Percentiles rank a stretch among this genome's conserved stretches.
phyloP scores from a whole-genome alignment of 2,888 invertebrate genomes.

The Ethmia dodecea region DNA sequence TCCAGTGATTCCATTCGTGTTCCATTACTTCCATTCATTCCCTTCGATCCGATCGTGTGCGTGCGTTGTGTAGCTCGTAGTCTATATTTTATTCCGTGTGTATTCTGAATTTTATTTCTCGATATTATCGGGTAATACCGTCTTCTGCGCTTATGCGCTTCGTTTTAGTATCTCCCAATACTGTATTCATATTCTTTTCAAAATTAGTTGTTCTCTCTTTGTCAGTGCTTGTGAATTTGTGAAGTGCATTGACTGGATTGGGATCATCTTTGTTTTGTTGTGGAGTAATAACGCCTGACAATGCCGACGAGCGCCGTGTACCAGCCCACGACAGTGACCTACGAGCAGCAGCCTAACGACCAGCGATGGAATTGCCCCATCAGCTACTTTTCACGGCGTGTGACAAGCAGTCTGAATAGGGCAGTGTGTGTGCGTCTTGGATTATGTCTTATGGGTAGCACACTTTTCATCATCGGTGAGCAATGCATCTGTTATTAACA shows the following conservation, averaged over 20 bases:
- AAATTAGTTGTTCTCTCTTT: neutral
- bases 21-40: slow-evolving; percentile 11
- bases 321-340: slow-evolving; percentile 87
- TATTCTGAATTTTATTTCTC: no score
- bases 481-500: no score
- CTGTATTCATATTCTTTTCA: no score
- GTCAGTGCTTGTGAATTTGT: slow-evolving; percentile 2
- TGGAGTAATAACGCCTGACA: slow-evolving; percentile 34
- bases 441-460: slow-evolving; percentile 61
- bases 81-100: no score
- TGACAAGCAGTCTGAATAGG: slow-evolving; percentile 67
- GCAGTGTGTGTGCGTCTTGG: slow-evolving; percentile 60
- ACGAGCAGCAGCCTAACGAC: slow-evolving; percentile 79
- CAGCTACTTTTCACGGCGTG: slow-evolving; percentile 71
- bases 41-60: slow-evolving; percentile 6
- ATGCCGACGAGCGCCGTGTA: slow-evolving; percentile 86
- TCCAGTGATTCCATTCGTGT: no score
- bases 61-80: slow-evolving; percentile 1
- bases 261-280: slow-evolving; percentile 23
- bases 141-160: slow-evolving; percentile 3
- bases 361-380: slow-evolving; percentile 77
- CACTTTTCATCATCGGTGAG: slow-evolving; percentile 64
- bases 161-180: no score
- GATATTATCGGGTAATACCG: no score
- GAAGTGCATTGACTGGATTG: slow-evolving; percentile 7